These are phyloP conservation scores for Caenorhabditis brenneri DNA, from an alignment of 1,140 invertebrate genomes.

Conservation along the genomic window DNA sequence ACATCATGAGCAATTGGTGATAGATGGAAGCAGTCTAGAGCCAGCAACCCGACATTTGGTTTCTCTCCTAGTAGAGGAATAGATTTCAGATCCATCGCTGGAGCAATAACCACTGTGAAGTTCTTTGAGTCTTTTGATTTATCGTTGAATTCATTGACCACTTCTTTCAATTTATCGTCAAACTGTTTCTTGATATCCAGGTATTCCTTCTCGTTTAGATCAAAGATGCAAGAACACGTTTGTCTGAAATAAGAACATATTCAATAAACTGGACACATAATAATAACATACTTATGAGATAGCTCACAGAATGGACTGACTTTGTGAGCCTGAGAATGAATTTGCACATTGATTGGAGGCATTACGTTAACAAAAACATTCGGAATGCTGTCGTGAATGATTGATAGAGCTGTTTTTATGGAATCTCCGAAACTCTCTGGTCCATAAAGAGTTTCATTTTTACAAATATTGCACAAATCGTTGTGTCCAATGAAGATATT, in stretches of 20 bases:
- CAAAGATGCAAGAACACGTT: constrained; percentile 31
- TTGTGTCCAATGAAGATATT: constrained; percentile 46
- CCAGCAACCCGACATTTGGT: constrained; percentile 32
- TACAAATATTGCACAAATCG: constrained; percentile 29
- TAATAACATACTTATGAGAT: constrained; percentile 40
- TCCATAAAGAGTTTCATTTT: constrained; percentile 6
- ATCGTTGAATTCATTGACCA: neutral
- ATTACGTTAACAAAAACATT: constrained; percentile 33
- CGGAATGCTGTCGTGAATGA: constrained; percentile 5
- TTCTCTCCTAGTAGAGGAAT: neutral
- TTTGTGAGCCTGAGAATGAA: constrained; percentile 32
- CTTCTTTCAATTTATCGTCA: constrained; percentile 2
- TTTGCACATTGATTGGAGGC: constrained; percentile 33
- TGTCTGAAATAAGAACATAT: too few species aligned
- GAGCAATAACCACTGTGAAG: constrained; percentile 26
- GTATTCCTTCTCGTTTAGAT: neutral
- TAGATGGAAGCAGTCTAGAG: constrained; percentile 43
- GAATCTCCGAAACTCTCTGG: neutral
- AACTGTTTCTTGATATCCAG: neutral
- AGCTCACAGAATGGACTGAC: constrained; percentile 9
- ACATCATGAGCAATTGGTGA: constrained; percentile 38
- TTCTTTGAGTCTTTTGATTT: neutral
- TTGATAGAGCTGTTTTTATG: neutral
- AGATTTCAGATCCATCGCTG: constrained; percentile 19
- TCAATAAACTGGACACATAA: too few species aligned